Percentiles rank a stretch among this genome's conserved stretches.
These are phyloP conservation scores for Onychostoma macrolepis DNA, from an alignment of 2,113 vertebrate genomes.

Conservation along the genomic window DNA sequence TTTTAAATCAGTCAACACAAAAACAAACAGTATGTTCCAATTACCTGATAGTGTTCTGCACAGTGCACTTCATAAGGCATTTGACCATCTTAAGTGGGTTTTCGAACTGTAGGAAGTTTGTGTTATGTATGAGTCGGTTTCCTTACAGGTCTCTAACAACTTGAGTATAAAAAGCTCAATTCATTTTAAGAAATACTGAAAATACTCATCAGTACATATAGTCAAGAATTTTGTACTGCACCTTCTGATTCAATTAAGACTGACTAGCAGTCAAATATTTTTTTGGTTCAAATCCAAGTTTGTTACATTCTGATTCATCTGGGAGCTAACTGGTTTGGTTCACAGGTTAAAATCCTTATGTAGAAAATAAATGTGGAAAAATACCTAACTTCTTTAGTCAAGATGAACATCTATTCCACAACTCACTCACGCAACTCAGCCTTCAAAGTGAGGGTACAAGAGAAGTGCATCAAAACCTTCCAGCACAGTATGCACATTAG, in stretches of 20 bases:
- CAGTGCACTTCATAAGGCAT: not conserved
- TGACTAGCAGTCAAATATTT: not conserved
- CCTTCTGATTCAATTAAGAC: not conserved
- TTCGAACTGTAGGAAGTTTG: not conserved
- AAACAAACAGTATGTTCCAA: not conserved
- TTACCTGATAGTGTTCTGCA: not conserved
- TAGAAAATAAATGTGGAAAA: not conserved
- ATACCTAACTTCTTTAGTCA: not conserved
- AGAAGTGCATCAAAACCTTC: not conserved
- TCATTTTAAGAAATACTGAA: no score
- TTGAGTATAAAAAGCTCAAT: no score
- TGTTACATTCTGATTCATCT: not conserved
- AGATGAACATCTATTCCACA: not conserved
- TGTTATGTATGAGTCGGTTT: not conserved
- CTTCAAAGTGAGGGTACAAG: not conserved
- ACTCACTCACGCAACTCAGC: not conserved
- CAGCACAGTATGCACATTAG: not conserved
- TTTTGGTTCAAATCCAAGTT: not conserved
- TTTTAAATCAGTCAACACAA: not conserved
- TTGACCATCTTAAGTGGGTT: not conserved
- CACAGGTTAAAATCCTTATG: not conserved
- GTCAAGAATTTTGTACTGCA: not conserved
- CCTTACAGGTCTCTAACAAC: not conserved
- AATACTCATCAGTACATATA: not conserved
- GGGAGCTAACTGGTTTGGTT: not conserved